Percentiles rank a stretch among this genome's conserved stretches.
phyloP scores from a whole-genome alignment of 2,888 invertebrate genomes.

The Alviniconcha strummeri region DNA sequence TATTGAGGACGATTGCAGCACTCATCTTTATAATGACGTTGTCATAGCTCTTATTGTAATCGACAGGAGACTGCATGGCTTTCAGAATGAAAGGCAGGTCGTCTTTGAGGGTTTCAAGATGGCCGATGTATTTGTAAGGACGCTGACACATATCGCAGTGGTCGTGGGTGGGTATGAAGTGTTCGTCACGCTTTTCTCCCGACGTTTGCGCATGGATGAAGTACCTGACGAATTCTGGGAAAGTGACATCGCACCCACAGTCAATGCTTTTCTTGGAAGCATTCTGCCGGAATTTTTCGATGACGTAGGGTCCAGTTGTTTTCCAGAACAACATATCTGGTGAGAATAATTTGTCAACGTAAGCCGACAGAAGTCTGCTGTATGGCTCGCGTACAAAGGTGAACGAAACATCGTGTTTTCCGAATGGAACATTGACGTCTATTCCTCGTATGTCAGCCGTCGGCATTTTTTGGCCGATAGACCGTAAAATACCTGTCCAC shows the following conservation, averaged over 20 bases:
- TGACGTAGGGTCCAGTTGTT: slow-evolving; percentile 48
- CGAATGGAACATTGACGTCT: no score
- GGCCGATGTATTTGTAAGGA: slow-evolving; percentile 58
- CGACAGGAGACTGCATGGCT: slow-evolving; percentile 10
- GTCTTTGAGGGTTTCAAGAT: slow-evolving; percentile 57
- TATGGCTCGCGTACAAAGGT: slow-evolving; percentile 59
- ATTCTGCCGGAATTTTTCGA: slow-evolving; percentile 45
- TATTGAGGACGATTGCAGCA: not conserved
- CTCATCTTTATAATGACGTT: not conserved
- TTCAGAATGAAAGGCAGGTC: slow-evolving; percentile 41
- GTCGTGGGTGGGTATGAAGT: slow-evolving; percentile 58
- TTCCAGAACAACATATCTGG: slow-evolving; percentile 55
- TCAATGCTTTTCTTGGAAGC: slow-evolving; percentile 40
- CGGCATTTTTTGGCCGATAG: not conserved
- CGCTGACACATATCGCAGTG: slow-evolving; percentile 56
- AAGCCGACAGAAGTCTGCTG: slow-evolving; percentile 55
- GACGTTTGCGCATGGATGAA: slow-evolving; percentile 51
- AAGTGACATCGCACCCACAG: slow-evolving; percentile 59
- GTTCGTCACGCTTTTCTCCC: slow-evolving; percentile 50
- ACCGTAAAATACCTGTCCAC: not conserved
- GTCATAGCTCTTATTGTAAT: slow-evolving; percentile 4
- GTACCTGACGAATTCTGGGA: slow-evolving; percentile 56
- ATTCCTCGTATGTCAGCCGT: not conserved
- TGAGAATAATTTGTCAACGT: slow-evolving; percentile 58
- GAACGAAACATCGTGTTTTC: not conserved